Percentiles rank a stretch among this genome's conserved stretches.
Evolutionary conservation across 2,113 vertebrate species (phyloP).

Genomic region (Cebidichthys violaceus): DNA sequence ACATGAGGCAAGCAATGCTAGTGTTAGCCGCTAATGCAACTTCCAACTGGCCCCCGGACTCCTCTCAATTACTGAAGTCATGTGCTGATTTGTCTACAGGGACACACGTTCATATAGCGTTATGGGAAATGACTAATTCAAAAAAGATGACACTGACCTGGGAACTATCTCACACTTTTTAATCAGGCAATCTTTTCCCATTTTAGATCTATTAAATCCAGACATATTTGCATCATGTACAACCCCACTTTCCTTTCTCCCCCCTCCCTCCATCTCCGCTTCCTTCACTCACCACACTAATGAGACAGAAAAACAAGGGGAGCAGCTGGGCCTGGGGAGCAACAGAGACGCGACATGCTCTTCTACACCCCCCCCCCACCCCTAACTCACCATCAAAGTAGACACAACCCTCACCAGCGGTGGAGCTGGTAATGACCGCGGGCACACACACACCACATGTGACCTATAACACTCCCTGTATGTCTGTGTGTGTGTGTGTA

Average conservation of each 20-base stretch:
- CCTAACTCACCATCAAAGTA: constrained; percentile 67
- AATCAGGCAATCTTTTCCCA: constrained; percentile 41
- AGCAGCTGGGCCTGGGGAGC: constrained; percentile 77
- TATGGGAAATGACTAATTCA: not conserved
- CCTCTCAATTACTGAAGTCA: not conserved
- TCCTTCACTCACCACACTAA: constrained; percentile 73
- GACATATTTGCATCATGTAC: constrained; percentile 61
- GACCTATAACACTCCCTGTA: constrained; percentile 57
- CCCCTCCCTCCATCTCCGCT: constrained; percentile 31
- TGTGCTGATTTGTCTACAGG: not conserved
- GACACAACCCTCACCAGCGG: constrained; percentile 56
- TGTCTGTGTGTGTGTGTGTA: constrained; percentile 39
- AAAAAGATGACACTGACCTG: not conserved
- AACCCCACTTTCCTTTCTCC: not conserved
- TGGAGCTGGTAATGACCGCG: constrained; percentile 71
- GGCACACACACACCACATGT: constrained; percentile 27
- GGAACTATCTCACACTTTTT: constrained; percentile 27
- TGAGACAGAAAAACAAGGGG: constrained; percentile 73
- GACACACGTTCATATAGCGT: not conserved
- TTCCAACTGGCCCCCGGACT: not conserved
- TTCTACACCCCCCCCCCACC: constrained; percentile 10
- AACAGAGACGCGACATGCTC: constrained; percentile 61
- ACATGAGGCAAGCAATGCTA: no score
- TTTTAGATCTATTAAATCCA: constrained; percentile 62
- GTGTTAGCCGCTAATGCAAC: not conserved